Percentiles rank a stretch among this genome's conserved stretches.
Evolutionary conservation across 2,888 invertebrate genomes (phyloP).

Genomic region (Agriopis aurantiaria): DNA sequence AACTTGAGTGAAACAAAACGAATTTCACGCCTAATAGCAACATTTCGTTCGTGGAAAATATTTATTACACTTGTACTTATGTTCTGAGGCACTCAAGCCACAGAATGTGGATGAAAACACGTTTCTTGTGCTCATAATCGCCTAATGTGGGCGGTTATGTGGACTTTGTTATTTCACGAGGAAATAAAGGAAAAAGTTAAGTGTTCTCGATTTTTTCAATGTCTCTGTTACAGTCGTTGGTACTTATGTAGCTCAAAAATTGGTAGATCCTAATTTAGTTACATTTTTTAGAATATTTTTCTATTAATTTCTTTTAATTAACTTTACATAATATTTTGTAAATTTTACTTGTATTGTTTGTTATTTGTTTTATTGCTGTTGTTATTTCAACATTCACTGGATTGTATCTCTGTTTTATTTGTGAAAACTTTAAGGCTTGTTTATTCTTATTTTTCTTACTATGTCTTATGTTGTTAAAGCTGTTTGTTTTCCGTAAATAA

Average conservation of each 20-base stretch:
- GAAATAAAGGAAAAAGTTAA: slow-evolving; percentile 30
- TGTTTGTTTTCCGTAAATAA: too few species aligned
- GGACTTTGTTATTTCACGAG: slow-evolving; percentile 41
- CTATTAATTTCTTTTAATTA: too few species aligned
- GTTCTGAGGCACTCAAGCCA: slow-evolving; percentile 52
- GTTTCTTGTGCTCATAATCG: slow-evolving; percentile 52
- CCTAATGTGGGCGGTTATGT: slow-evolving; percentile 47
- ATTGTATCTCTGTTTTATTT: too few species aligned
- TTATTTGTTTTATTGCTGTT: too few species aligned
- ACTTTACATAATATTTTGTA: too few species aligned
- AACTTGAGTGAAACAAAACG: slow-evolving; percentile 23
- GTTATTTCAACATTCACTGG: too few species aligned
- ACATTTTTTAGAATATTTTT: too few species aligned
- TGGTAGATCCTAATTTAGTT: background rate
- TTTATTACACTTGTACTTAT: slow-evolving; percentile 55
- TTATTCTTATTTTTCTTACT: too few species aligned
- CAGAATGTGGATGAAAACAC: slow-evolving; percentile 57
- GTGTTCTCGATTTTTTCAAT: slow-evolving; percentile 25
- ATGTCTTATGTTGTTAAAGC: too few species aligned
- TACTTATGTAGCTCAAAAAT: background rate
- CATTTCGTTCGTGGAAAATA: slow-evolving; percentile 38
- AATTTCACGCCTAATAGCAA: slow-evolving; percentile 29
- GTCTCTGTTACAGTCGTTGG: slow-evolving; percentile 13
- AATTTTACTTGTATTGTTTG: too few species aligned
- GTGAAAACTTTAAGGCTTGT: too few species aligned